phyloP scores from a whole-genome alignment of 1,140 invertebrate species.

The Zeugodacus cucurbitae region DNA sequence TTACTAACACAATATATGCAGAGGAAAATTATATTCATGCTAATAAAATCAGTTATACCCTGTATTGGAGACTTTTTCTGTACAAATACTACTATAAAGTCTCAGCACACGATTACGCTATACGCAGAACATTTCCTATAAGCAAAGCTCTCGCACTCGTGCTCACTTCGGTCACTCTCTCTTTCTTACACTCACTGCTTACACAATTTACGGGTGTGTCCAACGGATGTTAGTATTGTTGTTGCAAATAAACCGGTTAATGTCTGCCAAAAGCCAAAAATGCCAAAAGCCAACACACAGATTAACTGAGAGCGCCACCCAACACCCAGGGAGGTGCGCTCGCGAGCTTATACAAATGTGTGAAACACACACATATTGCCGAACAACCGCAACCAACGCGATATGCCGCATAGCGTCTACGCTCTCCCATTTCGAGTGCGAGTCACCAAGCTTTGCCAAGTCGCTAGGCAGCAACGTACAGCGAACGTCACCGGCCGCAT shows the following conservation, averaged over 20 bases:
- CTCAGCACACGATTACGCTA: background rate
- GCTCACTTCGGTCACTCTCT: background rate
- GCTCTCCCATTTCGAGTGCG: background rate
- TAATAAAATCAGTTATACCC: background rate
- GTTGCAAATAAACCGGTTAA: conserved; percentile 20
- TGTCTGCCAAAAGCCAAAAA: background rate
- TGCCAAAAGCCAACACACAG: background rate
- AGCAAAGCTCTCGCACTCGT: background rate
- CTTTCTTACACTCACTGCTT: background rate
- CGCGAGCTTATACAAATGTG: background rate
- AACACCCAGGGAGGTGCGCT: background rate
- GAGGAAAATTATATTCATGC: no score
- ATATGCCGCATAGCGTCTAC: background rate
- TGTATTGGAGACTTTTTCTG: background rate
- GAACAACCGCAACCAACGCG: background rate
- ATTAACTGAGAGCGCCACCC: background rate
- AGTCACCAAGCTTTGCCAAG: background rate
- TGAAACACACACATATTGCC: no score
- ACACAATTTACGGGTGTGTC: background rate
- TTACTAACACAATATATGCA: no score
- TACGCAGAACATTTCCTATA: background rate
- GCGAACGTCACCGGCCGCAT: conserved; percentile 34
- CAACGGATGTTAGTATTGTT: background rate
- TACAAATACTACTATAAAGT: no score
- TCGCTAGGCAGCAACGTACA: background rate